Conservation (phyloP, 2,113 vertebrate species). For the Forbesichthys papilliferus region DNA sequence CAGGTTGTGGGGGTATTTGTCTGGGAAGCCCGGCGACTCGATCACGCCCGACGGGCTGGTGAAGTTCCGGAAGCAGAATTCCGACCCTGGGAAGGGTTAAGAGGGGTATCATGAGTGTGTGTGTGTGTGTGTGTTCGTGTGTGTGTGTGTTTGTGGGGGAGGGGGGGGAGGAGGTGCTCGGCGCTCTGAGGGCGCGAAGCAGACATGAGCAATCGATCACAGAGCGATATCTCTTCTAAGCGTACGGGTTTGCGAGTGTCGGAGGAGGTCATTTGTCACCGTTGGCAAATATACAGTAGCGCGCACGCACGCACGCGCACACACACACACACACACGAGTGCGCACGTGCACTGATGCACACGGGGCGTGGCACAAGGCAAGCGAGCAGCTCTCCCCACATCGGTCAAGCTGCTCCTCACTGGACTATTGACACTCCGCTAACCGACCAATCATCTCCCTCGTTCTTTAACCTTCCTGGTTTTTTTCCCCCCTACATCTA, state of each 20-base stretch:
- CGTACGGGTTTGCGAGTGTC: conserved; percentile 46
- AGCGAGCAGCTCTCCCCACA: conserved; percentile 17
- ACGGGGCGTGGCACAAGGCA: background rate
- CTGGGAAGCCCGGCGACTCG: conserved; percentile 94
- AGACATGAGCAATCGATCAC: conserved; percentile 48
- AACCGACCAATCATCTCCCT: background rate
- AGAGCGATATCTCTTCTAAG: conserved; percentile 42
- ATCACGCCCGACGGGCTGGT: conserved; percentile 88
- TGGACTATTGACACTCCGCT: no score
- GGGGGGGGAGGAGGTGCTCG: conserved; percentile 1
- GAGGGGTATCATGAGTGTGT: background rate
- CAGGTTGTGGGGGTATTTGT: conserved; percentile 97
- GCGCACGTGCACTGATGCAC: background rate
- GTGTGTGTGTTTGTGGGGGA: no score
- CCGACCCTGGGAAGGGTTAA: conserved; percentile 81
- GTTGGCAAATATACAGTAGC: conserved; percentile 11
- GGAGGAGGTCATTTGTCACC: conserved; percentile 53
- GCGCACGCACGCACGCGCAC: conserved; percentile 4
- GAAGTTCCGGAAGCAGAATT: conserved; percentile 98
- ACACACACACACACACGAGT: conserved; percentile 6
- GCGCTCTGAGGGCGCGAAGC: background rate
- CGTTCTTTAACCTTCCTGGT: background rate
- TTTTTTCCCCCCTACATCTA: background rate
- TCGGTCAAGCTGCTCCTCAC: background rate
- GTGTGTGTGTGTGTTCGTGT: no score